Conservation (phyloP, 2,113 vertebrate genomes). For the Alaudala cheleensis region DNA sequence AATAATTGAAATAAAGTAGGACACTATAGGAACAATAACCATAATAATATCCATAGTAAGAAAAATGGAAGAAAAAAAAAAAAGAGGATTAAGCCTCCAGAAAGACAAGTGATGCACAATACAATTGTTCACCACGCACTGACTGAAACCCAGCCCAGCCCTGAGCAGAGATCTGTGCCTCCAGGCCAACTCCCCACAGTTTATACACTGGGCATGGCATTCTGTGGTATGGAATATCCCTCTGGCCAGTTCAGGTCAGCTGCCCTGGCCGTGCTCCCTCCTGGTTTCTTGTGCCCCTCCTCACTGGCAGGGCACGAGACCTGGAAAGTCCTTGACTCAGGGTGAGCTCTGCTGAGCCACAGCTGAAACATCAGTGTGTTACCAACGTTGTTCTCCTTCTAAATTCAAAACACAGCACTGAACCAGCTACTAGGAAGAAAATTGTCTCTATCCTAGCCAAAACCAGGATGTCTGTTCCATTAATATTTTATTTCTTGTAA, state of each 20-base stretch:
- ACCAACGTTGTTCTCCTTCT: background rate
- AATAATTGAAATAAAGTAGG: background rate
- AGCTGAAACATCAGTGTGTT: background rate
- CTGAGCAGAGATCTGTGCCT: background rate
- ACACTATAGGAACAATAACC: background rate
- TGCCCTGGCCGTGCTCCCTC: background rate
- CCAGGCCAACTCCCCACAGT: background rate
- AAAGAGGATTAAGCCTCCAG: background rate
- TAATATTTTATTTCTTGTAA: background rate
- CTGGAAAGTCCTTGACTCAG: background rate
- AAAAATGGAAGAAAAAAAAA: too few relatives aligned
- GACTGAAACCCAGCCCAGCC: background rate
- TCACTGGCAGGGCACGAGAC: background rate
- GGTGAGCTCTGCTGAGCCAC: background rate
- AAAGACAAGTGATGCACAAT: background rate
- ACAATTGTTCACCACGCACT: background rate
- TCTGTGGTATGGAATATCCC: background rate
- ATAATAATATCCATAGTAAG: too few relatives aligned
- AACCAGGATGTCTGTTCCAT: background rate
- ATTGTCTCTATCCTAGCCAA: background rate
- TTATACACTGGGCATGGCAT: background rate
- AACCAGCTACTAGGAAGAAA: background rate
- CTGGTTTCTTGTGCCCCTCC: background rate
- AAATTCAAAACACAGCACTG: background rate
- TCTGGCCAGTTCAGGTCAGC: background rate